phyloP scores from a whole-genome alignment of 2,888 invertebrate species.

The Digitonthophagus gazella region DNA sequence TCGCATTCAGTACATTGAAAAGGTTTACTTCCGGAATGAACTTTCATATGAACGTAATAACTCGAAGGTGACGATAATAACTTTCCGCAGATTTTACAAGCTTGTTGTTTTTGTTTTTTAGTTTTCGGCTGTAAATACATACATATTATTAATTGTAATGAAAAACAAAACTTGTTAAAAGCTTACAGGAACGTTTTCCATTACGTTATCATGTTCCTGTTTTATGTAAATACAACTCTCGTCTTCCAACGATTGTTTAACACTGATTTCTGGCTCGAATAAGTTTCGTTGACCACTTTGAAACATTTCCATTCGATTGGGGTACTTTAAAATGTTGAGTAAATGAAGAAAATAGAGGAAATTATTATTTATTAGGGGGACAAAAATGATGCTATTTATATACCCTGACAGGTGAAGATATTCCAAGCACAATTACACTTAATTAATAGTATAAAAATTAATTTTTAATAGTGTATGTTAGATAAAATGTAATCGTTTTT shows the following conservation, averaged over 20 bases:
- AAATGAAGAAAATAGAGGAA: no score
- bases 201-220: neutral
- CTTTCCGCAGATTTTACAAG: conserved; percentile 77
- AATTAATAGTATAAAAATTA: no score
- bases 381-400: no score
- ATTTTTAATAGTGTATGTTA: no score
- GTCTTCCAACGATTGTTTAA: neutral
- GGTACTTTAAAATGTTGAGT: no score
- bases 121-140: conserved; percentile 1
- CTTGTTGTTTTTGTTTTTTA: conserved; percentile 59
- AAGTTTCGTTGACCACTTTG: no score
- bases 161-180: neutral
- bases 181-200: neutral
- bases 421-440: no score
- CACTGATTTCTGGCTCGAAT: neutral
- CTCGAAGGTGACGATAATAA: conserved; percentile 74
- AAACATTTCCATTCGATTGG: neutral
- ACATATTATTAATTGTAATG: neutral
- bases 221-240: neutral
- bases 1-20: conserved; percentile 77
- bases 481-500: no score
- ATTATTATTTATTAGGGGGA: no score
- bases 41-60: conserved; percentile 80
- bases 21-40: conserved; percentile 77
- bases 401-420: no score